phyloP scores from a whole-genome alignment of 2,888 invertebrate species.

The Ophion obscuratus region DNA sequence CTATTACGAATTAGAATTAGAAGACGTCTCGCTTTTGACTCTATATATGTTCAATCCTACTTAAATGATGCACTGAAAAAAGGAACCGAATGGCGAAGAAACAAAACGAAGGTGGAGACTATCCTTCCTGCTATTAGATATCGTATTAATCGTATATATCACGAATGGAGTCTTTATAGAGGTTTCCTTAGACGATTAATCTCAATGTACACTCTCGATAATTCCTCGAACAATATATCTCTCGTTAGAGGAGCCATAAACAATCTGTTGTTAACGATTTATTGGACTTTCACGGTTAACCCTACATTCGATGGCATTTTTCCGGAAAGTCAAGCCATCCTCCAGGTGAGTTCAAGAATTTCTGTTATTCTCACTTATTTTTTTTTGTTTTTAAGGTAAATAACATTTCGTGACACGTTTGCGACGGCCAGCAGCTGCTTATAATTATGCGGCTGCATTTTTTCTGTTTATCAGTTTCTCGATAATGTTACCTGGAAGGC shows the following conservation, averaged over 20 bases:
- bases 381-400: background rate
- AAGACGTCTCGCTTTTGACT: slow-evolving; percentile 35
- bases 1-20: slow-evolving; percentile 61
- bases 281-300: slow-evolving; percentile 21
- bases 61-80: slow-evolving; percentile 20
- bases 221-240: slow-evolving; percentile 65
- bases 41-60: slow-evolving; percentile 53
- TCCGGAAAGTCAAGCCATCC: background rate
- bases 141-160: slow-evolving; percentile 56
- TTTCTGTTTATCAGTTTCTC: background rate
- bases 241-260: slow-evolving; percentile 56
- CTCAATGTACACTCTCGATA: slow-evolving; percentile 65
- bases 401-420: too few relatives aligned
- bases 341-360: slow-evolving; percentile 48
- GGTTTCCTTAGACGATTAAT: slow-evolving; percentile 59
- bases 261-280: slow-evolving; percentile 46
- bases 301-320: background rate
- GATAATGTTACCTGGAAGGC: background rate
- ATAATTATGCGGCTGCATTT: too few relatives aligned
- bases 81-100: background rate
- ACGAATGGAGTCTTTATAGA: slow-evolving; percentile 57
- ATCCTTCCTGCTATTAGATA: slow-evolving; percentile 42
- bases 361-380: background rate
- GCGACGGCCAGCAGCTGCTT: too few relatives aligned
- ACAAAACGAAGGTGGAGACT: slow-evolving; percentile 20